Conservation (phyloP, 1,140 invertebrate species). For the Thrips palmi region DNA sequence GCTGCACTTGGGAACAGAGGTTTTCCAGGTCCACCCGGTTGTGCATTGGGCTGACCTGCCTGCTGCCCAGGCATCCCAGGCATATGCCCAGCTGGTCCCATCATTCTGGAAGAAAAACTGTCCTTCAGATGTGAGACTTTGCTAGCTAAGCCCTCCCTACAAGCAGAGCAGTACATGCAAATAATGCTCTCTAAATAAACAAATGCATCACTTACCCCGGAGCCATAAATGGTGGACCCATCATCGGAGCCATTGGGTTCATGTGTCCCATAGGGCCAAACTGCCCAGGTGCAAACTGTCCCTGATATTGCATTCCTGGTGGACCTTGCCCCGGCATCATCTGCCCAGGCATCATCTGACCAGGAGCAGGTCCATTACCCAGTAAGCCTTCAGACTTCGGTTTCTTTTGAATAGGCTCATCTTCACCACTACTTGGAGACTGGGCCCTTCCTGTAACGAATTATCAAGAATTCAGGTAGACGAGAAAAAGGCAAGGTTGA, state of each 20-base stretch:
- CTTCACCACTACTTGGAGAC: constrained; percentile 46
- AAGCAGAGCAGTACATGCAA: neutral
- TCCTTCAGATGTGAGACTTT: too few species aligned
- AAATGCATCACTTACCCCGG: constrained; percentile 22
- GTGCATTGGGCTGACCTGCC: constrained; percentile 31
- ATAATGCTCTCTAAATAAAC: neutral
- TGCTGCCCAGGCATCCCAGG: constrained; percentile 32
- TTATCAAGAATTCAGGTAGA: neutral
- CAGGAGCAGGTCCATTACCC: constrained; percentile 26
- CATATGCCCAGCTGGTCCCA: constrained; percentile 14
- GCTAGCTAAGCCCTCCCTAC: neutral
- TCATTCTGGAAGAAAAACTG: too few species aligned
- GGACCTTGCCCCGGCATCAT: constrained; percentile 31
- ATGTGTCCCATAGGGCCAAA: constrained; percentile 49
- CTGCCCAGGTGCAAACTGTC: constrained; percentile 34
- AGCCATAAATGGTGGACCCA: constrained; percentile 49
- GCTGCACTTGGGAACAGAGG: constrained; percentile 60
- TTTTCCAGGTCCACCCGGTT: constrained; percentile 27
- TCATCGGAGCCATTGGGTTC: too few species aligned
- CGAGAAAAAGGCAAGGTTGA: neutral
- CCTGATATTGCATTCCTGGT: constrained; percentile 35
- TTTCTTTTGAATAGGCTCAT: constrained; percentile 56
- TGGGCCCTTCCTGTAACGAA: constrained; percentile 22
- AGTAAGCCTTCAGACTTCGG: constrained; percentile 39
- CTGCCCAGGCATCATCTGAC: constrained; percentile 31